phyloP scores from a whole-genome alignment of 2,113 vertebrate species.

The Aegotheles bennettii region DNA sequence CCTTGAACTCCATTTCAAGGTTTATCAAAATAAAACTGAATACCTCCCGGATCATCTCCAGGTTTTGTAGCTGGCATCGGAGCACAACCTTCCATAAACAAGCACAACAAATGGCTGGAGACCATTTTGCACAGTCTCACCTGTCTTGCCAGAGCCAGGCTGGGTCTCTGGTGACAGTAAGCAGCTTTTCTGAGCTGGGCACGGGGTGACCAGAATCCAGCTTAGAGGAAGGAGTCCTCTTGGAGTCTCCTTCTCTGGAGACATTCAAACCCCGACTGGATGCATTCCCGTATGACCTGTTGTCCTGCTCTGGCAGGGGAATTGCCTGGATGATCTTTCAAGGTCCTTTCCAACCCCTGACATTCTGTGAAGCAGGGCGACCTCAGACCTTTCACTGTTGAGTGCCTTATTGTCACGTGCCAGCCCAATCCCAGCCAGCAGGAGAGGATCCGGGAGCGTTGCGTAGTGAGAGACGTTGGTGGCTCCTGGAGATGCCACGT shows the following conservation, averaged over 20 bases:
- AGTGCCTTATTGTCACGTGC: background rate
- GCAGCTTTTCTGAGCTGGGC: background rate
- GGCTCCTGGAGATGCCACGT: background rate
- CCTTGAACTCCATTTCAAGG: background rate
- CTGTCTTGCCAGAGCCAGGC: background rate
- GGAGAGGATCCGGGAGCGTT: rapidly evolving
- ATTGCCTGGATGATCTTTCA: no score
- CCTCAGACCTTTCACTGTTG: background rate
- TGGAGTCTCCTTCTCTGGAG: no score
- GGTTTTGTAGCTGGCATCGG: background rate
- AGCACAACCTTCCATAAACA: rapidly evolving
- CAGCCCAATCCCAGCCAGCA: background rate
- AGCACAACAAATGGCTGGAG: background rate
- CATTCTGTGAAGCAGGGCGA: no score
- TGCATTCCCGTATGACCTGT: no score
- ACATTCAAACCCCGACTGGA: no score
- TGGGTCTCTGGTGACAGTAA: background rate
- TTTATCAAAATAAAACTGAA: background rate
- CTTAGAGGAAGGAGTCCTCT: background rate
- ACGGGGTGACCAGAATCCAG: background rate
- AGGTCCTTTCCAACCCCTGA: no score
- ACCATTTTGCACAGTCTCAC: background rate
- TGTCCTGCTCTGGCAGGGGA: no score
- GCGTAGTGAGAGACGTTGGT: background rate
- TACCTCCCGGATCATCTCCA: background rate